A percentile compares a stretch with the other conserved stretches of the same genome.
Conservation (phyloP, 2,797 vertebrate genomes). For the Mus minutoides region DNA sequence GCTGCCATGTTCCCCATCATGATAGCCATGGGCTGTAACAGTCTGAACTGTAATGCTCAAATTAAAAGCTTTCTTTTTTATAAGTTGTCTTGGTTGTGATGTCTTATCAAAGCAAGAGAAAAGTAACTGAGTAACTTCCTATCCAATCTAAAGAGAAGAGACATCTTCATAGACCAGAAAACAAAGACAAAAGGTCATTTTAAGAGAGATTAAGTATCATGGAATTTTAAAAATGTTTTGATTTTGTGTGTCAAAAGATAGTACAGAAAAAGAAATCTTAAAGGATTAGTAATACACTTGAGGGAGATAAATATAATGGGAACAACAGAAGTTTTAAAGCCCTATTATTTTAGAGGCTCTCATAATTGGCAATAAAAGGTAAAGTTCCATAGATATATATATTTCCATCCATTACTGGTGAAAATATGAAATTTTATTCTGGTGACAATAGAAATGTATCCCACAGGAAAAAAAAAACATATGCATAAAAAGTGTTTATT, state of each 20-base stretch:
- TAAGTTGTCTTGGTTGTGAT: background rate
- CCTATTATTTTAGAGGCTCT: conserved; percentile 6
- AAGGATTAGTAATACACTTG: background rate
- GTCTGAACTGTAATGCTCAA: background rate
- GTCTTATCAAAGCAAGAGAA: background rate
- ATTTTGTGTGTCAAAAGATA: conserved; percentile 45
- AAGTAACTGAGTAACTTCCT: background rate
- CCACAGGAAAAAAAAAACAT: background rate
- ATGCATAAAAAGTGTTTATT: background rate
- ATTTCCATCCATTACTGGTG: background rate
- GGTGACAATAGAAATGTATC: conserved; percentile 10
- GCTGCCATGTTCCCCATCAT: background rate
- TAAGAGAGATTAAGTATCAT: conserved; percentile 6
- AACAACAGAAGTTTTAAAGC: conserved; percentile 39
- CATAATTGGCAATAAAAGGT: conserved; percentile 40
- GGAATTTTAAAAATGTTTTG: conserved; percentile 29
- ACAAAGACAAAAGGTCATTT: conserved; percentile 16
- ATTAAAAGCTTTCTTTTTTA: background rate
- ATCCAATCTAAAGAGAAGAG: background rate
- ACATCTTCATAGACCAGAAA: background rate
- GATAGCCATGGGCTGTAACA: background rate
- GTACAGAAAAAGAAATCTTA: background rate
- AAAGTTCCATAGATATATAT: background rate
- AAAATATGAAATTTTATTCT: conserved; percentile 26
- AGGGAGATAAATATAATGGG: background rate